phyloP scores from a whole-genome alignment of 2,113 vertebrate genomes.

The Gallinago jamesoni region DNA sequence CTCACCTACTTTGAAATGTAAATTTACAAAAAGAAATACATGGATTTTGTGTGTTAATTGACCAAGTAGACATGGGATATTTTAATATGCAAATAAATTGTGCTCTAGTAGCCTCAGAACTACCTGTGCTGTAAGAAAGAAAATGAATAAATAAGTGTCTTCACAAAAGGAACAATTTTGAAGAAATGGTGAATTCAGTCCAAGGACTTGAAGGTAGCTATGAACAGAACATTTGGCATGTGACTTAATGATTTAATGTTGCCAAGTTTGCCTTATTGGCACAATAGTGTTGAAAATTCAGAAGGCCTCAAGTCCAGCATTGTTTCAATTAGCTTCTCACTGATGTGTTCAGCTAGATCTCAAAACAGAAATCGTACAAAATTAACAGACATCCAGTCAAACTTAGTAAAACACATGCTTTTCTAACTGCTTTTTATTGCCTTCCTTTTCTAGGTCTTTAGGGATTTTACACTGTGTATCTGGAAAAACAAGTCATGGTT shows the following conservation, averaged over 20 bases:
- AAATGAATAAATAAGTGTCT: background rate
- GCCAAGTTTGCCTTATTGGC: background rate
- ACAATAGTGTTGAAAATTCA: background rate
- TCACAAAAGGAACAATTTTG: background rate
- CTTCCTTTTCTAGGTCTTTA: constrained; percentile 37
- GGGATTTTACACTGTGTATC: background rate
- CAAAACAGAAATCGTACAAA: constrained; percentile 22
- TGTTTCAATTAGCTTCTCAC: background rate
- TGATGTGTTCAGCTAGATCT: background rate
- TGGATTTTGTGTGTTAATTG: background rate
- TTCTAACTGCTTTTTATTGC: constrained; percentile 27
- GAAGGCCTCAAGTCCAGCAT: background rate
- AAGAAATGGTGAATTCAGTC: background rate
- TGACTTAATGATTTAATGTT: background rate
- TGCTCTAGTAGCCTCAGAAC: background rate
- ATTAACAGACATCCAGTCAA: constrained; percentile 6
- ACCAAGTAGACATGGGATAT: background rate
- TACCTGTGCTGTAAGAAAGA: background rate
- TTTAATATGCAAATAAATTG: background rate
- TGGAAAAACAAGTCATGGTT: background rate
- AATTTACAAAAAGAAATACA: background rate
- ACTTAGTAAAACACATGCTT: background rate
- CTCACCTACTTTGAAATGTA: background rate
- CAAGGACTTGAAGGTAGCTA: background rate
- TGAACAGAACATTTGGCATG: background rate